Percentiles rank a stretch among this genome's conserved stretches.
Evolutionary conservation across 2,113 vertebrate species (phyloP).

Genomic region (Litocranius walleri): DNA sequence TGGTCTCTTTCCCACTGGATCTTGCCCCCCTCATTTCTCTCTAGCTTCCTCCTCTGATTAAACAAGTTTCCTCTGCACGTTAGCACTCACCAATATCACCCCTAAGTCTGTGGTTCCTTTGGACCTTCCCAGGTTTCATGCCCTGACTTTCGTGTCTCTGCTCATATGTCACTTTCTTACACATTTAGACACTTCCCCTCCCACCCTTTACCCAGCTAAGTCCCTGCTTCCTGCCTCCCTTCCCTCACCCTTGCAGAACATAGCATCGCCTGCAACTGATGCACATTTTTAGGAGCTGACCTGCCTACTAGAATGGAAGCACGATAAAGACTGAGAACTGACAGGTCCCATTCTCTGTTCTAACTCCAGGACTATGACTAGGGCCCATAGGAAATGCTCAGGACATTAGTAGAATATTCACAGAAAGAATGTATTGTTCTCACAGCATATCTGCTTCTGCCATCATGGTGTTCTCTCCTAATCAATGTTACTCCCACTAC

Average conservation of each 20-base stretch:
- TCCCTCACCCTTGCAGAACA: accelerated
- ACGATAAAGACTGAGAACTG: accelerated
- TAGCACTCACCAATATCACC: accelerated
- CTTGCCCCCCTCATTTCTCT: accelerated
- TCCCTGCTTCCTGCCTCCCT: not conserved
- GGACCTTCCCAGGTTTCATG: not conserved
- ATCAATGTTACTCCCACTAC: accelerated
- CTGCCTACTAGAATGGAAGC: not conserved
- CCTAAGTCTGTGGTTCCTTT: accelerated
- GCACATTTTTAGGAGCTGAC: accelerated
- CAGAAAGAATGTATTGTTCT: accelerated
- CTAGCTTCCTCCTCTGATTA: not conserved
- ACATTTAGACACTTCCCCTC: not conserved
- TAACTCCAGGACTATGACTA: not conserved
- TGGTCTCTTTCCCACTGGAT: not conserved
- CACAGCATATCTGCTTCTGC: accelerated
- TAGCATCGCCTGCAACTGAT: accelerated
- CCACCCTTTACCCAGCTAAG: accelerated
- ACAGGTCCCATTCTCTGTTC: accelerated
- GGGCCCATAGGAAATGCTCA: accelerated
- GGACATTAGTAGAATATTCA: accelerated
- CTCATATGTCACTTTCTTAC: not conserved
- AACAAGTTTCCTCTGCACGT: not conserved
- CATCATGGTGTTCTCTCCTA: accelerated
- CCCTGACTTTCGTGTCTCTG: not conserved